Evolutionary conservation across 1,140 invertebrate genomes (phyloP).

Genomic region (Episyrphus balteatus): DNA sequence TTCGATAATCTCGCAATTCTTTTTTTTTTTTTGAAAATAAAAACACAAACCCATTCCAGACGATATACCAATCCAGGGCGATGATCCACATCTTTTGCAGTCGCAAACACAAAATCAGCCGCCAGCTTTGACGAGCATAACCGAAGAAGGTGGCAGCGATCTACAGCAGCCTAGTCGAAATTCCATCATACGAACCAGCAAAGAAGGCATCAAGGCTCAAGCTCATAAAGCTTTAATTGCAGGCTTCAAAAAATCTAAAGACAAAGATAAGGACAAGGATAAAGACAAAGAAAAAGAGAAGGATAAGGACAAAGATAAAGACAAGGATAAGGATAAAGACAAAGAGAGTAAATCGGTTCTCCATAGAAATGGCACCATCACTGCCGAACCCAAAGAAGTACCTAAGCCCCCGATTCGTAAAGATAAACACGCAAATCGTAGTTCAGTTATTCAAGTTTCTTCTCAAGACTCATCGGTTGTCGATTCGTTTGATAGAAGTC

Average conservation of each 20-base stretch:
- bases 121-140: constrained; percentile 21
- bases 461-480: constrained; percentile 13
- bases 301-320: constrained; percentile 1
- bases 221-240: constrained; percentile 33
- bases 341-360: neutral
- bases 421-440: constrained; percentile 32
- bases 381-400: constrained; percentile 10
- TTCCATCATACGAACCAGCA: constrained; percentile 30
- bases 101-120: constrained; percentile 15
- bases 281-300: constrained; percentile 4
- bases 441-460: constrained; percentile 29
- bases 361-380: neutral
- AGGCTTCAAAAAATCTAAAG: constrained; percentile 35
- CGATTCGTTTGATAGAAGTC: constrained; percentile 16
- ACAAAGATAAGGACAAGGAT: constrained; percentile 33
- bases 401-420: constrained; percentile 32
- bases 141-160: constrained; percentile 22
- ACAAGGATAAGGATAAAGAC: constrained; percentile 9
- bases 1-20: too few species aligned
- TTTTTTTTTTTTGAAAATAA: neutral
- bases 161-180: constrained; percentile 25
- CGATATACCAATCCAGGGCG: constrained; percentile 34
- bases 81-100: constrained; percentile 26
- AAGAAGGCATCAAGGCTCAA: constrained; percentile 35
- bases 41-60: constrained; percentile 7